Evolutionary conservation across 2,888 invertebrate species (phyloP).

Genomic region (Megaustenia siamemsis): DNA sequence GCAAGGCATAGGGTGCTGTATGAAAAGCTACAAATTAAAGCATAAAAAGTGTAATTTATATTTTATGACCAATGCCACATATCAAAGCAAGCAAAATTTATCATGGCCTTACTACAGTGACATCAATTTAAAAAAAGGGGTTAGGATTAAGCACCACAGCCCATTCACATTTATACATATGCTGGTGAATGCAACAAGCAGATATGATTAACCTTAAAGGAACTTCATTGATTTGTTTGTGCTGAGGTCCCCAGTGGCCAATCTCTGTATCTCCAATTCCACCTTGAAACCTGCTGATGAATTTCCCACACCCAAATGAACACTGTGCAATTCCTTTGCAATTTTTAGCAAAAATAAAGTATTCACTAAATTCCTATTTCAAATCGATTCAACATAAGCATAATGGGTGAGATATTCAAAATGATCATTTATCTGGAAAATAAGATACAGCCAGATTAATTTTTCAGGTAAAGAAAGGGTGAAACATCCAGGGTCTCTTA

Average conservation of each 20-base stretch:
- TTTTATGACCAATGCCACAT: neutral
- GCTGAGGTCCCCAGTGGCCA: slow-evolving; percentile 54
- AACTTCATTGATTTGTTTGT: slow-evolving; percentile 54
- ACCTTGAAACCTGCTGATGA: slow-evolving; percentile 54
- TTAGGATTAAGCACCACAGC: slow-evolving; percentile 1
- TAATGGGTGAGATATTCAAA: neutral
- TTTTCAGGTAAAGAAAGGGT: no score
- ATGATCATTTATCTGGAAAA: neutral
- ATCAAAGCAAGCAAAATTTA: neutral
- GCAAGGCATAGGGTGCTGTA: no score
- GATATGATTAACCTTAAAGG: slow-evolving; percentile 47
- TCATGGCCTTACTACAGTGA: neutral
- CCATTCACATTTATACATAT: neutral
- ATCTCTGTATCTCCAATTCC: slow-evolving; percentile 53
- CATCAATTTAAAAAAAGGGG: neutral
- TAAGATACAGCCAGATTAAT: no score
- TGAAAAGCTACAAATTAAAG: no score
- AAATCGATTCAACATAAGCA: neutral
- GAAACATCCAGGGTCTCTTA: no score
- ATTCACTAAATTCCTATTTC: no score
- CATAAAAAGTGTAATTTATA: no score
- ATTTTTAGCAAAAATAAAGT: neutral
- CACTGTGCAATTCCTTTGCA: neutral
- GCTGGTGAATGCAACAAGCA: neutral
- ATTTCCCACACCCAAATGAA: slow-evolving; percentile 33